Base-by-base conservation (phyloP, 2,113 vertebrate species). In the Smithornis capensis region DNA sequence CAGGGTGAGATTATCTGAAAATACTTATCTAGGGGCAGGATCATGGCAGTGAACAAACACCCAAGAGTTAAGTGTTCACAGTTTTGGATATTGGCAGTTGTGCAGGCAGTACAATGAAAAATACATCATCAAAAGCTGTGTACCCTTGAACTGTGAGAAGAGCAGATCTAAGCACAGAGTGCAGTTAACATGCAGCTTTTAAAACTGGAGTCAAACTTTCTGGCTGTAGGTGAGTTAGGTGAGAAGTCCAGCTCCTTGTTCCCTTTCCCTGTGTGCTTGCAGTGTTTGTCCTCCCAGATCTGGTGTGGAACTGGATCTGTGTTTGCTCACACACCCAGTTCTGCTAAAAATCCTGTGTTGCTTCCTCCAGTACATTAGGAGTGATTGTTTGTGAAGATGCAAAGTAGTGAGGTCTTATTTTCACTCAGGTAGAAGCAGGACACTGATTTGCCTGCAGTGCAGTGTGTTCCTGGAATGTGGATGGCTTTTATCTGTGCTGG, bases 81-180 rank as follows among this genome's bases (percentile, higher is more conserved):
- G 18, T 31, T 47, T 35, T 40, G 59, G 31, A 3, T 37, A 12
- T 14, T 53, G 75, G 19, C 38, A 49, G 14, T 57, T 84, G 40
- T 53, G 10, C 37, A 69, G 19, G 62, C 12, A 17, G 17, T 33
- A 29, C 44, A 35, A 3, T 68, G 35, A 53, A 42, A 78, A 59
- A 47, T 6, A 18, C 4, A 1, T 21, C 3, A 42, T 57, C 7
- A 25, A 5, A 65, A 87, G 28, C 28, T n/a, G 0, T 5, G 0
- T 40, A 31, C 3, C 60, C 59, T 40, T 76, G 69, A 49, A 37
- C 63, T 55, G 49, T 40, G 60, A 1, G 67, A 44, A 6, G 15
- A 47, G 55, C 59, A 89, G 31, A 42, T 56, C 21, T 29, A 14
- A 56, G 84, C 37, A 45, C 35, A 27, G 44, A 33, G 31, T 42